phyloP scores from a whole-genome alignment of 2,888 invertebrate genomes.

The Brassicogethes aeneus region DNA sequence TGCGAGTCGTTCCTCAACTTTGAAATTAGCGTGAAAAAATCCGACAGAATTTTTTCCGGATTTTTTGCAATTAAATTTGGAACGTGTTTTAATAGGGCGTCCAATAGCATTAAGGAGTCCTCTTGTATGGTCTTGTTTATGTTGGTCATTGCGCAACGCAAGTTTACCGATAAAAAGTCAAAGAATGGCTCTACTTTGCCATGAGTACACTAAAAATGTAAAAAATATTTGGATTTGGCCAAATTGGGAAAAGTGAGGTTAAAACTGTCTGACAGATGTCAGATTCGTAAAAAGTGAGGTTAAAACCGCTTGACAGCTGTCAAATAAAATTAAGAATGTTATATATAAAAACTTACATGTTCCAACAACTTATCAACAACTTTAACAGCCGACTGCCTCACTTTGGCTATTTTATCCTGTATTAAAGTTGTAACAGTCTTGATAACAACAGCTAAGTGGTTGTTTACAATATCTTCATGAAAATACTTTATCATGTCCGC shows the following conservation, averaged over 20 bases:
- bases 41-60: conserved; percentile 63
- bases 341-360: conserved; percentile 34
- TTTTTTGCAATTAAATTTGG: conserved; percentile 58
- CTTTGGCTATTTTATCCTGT: conserved; percentile 61
- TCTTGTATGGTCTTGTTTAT: conserved; percentile 72
- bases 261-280: too few relatives aligned
- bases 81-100: conserved; percentile 60
- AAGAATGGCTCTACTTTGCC: conserved; percentile 63
- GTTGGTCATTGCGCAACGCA: conserved; percentile 86
- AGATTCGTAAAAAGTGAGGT: too few relatives aligned
- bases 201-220: conserved; percentile 34
- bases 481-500: conserved; percentile 47
- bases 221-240: too few relatives aligned
- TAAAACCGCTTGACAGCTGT: too few relatives aligned
- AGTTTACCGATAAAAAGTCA: conserved; percentile 65
- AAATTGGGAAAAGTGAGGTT: too few relatives aligned
- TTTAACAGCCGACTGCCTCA: conserved; percentile 49
- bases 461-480: conserved; percentile 31
- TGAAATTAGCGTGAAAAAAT: conserved; percentile 80
- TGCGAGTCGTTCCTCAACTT: conserved; percentile 55
- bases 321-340: too few relatives aligned
- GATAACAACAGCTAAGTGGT: conserved; percentile 56
- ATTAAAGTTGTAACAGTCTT: conserved; percentile 59
- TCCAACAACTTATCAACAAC: conserved; percentile 43
- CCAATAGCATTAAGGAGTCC: conserved; percentile 72